A percentile compares a stretch with the other conserved stretches of the same genome.
phyloP scores from a whole-genome alignment of 2,888 invertebrate genomes.

The Sphecodes monilicornis region DNA sequence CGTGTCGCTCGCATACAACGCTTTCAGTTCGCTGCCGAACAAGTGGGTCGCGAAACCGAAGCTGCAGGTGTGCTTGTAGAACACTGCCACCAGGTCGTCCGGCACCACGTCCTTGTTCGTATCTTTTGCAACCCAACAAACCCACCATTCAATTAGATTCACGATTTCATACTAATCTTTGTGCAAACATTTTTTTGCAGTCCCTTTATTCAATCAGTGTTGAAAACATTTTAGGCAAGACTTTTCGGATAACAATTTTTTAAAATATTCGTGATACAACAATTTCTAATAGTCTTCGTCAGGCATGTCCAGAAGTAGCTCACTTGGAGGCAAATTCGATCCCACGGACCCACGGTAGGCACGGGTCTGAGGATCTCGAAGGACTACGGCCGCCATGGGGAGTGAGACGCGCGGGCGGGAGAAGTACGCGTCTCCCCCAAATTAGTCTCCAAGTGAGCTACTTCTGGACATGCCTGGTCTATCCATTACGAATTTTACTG shows the following conservation, averaged over 20 bases:
- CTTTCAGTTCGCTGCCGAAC: slow-evolving; percentile 96
- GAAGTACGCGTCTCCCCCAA: too few relatives aligned
- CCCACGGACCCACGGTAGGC: too few relatives aligned
- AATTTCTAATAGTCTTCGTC: too few relatives aligned
- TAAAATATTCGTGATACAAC: too few relatives aligned
- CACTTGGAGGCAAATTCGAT: too few relatives aligned
- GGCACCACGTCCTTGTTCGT: slow-evolving; percentile 97
- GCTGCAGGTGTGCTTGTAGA: slow-evolving; percentile 96
- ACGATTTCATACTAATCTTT: neutral
- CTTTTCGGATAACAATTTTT: neutral
- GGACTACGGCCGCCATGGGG: too few relatives aligned
- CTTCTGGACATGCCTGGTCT: too few relatives aligned
- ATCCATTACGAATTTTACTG: too few relatives aligned
- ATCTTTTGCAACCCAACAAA: slow-evolving; percentile 84
- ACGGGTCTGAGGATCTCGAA: too few relatives aligned
- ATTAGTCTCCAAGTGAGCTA: too few relatives aligned
- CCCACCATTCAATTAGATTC: neutral
- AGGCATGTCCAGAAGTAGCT: too few relatives aligned
- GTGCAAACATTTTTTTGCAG: neutral
- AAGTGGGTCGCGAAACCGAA: slow-evolving; percentile 98
- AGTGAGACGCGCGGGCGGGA: too few relatives aligned
- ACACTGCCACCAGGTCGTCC: slow-evolving; percentile 96
- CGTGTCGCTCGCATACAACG: slow-evolving; percentile 90
- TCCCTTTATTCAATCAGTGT: neutral
- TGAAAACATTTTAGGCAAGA: neutral